Evolutionary conservation across 2,797 vertebrate genomes (phyloP).

Genomic region (Pogoniulus pusillus): DNA sequence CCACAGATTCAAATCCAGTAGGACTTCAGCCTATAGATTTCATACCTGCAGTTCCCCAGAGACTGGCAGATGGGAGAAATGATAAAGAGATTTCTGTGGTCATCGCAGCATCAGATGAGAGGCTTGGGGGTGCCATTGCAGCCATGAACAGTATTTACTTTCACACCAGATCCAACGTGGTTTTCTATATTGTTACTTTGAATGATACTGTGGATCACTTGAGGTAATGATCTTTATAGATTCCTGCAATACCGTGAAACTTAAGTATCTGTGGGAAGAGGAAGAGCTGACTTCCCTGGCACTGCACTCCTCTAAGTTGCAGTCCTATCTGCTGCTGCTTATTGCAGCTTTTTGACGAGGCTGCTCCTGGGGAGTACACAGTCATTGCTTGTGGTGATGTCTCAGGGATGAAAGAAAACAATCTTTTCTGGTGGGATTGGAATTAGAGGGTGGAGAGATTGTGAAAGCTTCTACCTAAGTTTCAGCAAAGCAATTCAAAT

Average conservation of each 20-base stretch:
- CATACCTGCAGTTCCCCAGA: constrained; percentile 74
- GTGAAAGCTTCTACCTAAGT: neutral
- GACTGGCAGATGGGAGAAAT: constrained; percentile 43
- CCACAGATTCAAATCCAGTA: constrained; percentile 72
- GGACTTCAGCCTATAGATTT: constrained; percentile 81
- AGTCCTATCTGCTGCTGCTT: neutral
- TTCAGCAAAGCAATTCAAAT: neutral
- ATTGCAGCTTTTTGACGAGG: neutral
- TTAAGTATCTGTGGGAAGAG: neutral
- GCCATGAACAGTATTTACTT: constrained; percentile 91
- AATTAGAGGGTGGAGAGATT: neutral
- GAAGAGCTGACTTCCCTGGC: neutral
- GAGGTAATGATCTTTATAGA: constrained; percentile 76
- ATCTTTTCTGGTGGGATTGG: neutral
- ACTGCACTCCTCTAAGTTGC: neutral
- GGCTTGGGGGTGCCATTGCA: constrained; percentile 90
- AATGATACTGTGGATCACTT: constrained; percentile 90
- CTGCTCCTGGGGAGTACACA: neutral
- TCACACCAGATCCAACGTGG: constrained; percentile 88
- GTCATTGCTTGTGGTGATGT: neutral
- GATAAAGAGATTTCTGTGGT: constrained; percentile 89
- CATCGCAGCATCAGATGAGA: constrained; percentile 89
- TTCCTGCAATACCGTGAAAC: neutral
- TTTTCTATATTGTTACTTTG: constrained; percentile 90
- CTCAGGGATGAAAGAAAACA: neutral